Evolutionary conservation across 2,113 vertebrate genomes (phyloP).

Genomic region (Ciconia boyciana): DNA sequence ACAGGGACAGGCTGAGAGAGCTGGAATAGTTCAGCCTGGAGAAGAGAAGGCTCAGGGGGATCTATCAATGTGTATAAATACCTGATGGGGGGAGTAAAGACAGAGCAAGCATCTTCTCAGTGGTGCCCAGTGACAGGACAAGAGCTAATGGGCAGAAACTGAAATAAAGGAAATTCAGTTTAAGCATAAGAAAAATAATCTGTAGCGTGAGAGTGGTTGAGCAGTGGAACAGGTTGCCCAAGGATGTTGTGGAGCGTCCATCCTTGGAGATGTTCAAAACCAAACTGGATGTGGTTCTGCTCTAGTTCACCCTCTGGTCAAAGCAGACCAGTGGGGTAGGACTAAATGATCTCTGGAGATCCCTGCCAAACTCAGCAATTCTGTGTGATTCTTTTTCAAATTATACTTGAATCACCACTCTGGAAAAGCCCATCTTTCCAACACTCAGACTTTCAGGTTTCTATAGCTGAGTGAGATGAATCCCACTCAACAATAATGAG

Average conservation of each 20-base stretch:
- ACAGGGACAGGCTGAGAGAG: neutral
- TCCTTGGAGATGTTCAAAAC: neutral
- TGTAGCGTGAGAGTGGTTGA: neutral
- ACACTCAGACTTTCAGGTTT: neutral
- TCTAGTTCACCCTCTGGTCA: neutral
- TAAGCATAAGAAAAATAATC: neutral
- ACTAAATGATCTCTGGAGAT: neutral
- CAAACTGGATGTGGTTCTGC: neutral
- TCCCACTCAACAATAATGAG: rapidly evolving
- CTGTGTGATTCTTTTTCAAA: neutral
- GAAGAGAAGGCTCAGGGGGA: neutral
- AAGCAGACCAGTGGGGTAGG: neutral
- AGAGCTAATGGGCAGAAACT: neutral
- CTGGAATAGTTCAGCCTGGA: neutral
- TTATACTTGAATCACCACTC: neutral
- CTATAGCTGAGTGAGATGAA: neutral
- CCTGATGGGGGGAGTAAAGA: neutral
- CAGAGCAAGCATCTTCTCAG: neutral
- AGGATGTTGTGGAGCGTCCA: neutral
- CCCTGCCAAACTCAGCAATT: neutral
- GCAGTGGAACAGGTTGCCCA: neutral
- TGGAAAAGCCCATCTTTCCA: neutral
- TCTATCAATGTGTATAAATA: neutral
- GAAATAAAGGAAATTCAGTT: neutral
- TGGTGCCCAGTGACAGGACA: neutral